phyloP scores from a whole-genome alignment of 2,113 vertebrate genomes.

The Pyrgilauda ruficollis region DNA sequence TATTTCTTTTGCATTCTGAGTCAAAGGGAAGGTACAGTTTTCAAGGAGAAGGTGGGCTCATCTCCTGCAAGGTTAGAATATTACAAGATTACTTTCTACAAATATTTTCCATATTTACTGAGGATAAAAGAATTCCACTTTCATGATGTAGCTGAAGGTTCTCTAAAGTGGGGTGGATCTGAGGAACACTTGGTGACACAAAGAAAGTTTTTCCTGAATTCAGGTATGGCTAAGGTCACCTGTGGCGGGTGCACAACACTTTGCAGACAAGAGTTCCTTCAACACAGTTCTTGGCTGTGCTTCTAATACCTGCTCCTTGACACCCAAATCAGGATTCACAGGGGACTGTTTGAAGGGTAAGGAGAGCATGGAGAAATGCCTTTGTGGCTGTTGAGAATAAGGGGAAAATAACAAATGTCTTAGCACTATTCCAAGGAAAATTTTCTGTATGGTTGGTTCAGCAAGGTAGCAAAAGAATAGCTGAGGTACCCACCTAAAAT shows the following conservation, averaged over 20 bases:
- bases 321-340: background rate
- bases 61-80: background rate
- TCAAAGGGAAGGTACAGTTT: background rate
- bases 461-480: background rate
- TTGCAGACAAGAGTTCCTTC: background rate
- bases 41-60: background rate
- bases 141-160: background rate
- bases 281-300: background rate
- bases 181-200: background rate
- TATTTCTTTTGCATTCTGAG: background rate
- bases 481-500: background rate
- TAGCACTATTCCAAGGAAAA: background rate
- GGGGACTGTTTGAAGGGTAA: fast-evolving
- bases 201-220: background rate
- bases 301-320: background rate
- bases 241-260: background rate
- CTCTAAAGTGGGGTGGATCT: background rate
- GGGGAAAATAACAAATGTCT: background rate
- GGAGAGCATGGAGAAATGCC: background rate
- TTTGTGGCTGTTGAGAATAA: background rate
- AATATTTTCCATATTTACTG: background rate
- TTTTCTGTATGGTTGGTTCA: background rate
- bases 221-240: background rate
- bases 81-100: background rate
- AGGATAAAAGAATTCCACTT: background rate